Conservation (phyloP, 2,113 vertebrate species). For the Phycodurus eques region DNA sequence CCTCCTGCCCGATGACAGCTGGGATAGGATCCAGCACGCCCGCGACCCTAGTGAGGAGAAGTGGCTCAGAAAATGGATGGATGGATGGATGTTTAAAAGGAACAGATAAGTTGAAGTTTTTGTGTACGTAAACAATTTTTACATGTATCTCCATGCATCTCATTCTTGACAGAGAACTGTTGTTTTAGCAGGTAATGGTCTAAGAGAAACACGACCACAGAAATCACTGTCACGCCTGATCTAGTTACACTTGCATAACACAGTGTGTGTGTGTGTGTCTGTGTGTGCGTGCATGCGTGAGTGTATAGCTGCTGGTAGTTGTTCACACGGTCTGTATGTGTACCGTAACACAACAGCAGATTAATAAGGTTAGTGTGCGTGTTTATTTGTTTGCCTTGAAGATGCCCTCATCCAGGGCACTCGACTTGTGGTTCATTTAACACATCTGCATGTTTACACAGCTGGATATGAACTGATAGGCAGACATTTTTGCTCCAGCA, state of each 20-base stretch:
- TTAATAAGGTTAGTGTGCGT: constrained; percentile 49
- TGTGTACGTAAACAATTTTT: neutral
- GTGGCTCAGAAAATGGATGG: too few species aligned
- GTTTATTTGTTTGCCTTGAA: constrained; percentile 70
- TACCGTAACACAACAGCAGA: constrained; percentile 49
- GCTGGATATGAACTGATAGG: constrained; percentile 65
- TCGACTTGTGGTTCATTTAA: constrained; percentile 49
- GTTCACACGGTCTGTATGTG: constrained; percentile 9
- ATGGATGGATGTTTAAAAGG: too few species aligned
- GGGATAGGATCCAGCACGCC: too few species aligned
- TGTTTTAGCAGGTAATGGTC: constrained; percentile 64
- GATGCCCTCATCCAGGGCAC: constrained; percentile 60
- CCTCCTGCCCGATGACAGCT: too few species aligned
- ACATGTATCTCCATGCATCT: neutral
- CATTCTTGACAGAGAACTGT: constrained; percentile 34
- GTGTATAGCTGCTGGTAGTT: neutral
- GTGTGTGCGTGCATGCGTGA: constrained; percentile 1
- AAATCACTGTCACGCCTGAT: constrained; percentile 46
- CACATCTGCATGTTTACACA: constrained; percentile 68
- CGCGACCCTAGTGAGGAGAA: too few species aligned
- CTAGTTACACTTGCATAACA: constrained; percentile 35
- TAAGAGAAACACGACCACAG: constrained; percentile 51
- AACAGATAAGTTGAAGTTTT: neutral
- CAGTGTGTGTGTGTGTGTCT: constrained; percentile 14
- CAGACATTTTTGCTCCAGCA: constrained; percentile 48